Base-by-base conservation (phyloP, 2,797 vertebrate genomes). In the Craterocephalus amniculus region DNA sequence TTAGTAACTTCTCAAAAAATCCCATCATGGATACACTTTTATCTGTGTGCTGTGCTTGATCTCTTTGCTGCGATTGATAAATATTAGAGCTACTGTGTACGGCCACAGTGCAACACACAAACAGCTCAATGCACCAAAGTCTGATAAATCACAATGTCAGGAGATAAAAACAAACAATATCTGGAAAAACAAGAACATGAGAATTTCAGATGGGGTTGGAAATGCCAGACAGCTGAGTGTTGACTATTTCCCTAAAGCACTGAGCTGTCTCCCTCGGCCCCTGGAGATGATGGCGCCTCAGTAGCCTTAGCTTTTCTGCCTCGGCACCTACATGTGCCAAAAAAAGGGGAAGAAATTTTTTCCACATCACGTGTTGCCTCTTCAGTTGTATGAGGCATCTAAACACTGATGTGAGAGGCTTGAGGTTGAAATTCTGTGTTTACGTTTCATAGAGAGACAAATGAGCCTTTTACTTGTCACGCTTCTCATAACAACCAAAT, bases 401-500 rank as follows among this genome's bases (percentile, higher is more conserved):
- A 76, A 85, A 86, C 61, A 74, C 55, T 16, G 24, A 80, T 56
- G 63, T 56, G 69, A 80, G 63, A 38, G 34, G 69, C 80, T 75
- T 81, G 73, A 45, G 63, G 70, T 49, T 72, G 63, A 57, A 35
- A 49, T 62, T 40, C 49, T 26, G 6, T 86, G 71, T 87, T 87
- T 87, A 84, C 48, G 34, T 58, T 69, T 77, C 36, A 12, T 31
- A 43, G 56, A 69, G 60, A 70, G 63, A 63, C n/a, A 76, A 76
- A 38, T 13, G 35, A 80, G 51, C 43, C 48, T 78, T 72, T 57
- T 81, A 71, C 59, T 76, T 10, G 58, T 11, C 11, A 4, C 48
- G 32, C 70, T 80, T 63, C 76, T 85, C 80, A 74, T 78, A 81
- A 89, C 82, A 88, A 85, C 72, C 77, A 70, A 26, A 66, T 74